Conservation (phyloP, 2,888 invertebrate species). For the Hesperia comma region DNA sequence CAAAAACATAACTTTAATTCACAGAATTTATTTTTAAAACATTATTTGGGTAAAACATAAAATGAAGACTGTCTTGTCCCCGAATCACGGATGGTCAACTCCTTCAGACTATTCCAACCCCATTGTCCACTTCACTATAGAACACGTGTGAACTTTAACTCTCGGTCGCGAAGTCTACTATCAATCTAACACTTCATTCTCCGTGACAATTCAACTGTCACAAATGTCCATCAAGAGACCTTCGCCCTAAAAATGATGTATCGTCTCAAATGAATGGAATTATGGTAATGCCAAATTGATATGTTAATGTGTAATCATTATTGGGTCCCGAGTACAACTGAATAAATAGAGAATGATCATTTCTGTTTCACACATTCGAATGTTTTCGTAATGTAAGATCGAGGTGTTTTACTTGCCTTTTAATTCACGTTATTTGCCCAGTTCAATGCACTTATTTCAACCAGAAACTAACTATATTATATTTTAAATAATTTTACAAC, state of each 20-base stretch:
- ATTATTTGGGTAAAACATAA: no score
- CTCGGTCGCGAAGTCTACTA: conserved; percentile 49
- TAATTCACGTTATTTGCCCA: conserved; percentile 12
- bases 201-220: conserved; percentile 75
- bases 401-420: conserved; percentile 18
- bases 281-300: conserved; percentile 77
- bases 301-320: conserved; percentile 76
- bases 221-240: conserved; percentile 71
- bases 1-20: no score
- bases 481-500: no score
- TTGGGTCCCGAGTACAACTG: conserved; percentile 62
- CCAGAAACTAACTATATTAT: no score
- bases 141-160: conserved; percentile 80
- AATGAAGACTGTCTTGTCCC: neutral
- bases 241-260: conserved; percentile 66
- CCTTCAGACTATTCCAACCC: conserved; percentile 42
- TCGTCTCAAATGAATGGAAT: conserved; percentile 69
- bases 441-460: conserved; percentile 10
- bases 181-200: conserved; percentile 61
- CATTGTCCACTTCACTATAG: conserved; percentile 60
- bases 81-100: neutral
- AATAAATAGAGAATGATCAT: conserved; percentile 63
- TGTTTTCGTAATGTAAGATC: conserved; percentile 42
- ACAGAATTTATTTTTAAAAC: no score
- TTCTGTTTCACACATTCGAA: conserved; percentile 62